phyloP scores from a whole-genome alignment of 2,113 vertebrate species.

The Reinhardtius hippoglossoides region DNA sequence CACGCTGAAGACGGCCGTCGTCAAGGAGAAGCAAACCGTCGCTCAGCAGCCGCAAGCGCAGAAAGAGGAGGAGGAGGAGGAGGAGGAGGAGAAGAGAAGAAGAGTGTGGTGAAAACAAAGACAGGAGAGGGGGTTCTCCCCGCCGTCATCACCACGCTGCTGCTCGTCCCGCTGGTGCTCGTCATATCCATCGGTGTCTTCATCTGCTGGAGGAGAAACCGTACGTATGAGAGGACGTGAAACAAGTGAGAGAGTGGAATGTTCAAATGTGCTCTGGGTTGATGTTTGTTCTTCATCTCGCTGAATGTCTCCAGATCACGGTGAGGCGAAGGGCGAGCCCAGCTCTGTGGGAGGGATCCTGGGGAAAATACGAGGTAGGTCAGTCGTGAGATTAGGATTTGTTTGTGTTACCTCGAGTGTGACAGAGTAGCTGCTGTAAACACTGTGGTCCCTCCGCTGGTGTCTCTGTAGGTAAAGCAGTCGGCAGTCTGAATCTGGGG shows the following conservation, averaged over 20 bases:
- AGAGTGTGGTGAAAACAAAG: slow-evolving; percentile 70
- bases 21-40: slow-evolving; percentile 43
- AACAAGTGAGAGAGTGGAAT: too few species aligned
- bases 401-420: too few species aligned
- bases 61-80: slow-evolving; percentile 25
- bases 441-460: not conserved
- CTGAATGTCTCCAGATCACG: slow-evolving; percentile 78
- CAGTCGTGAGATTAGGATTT: too few species aligned
- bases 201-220: slow-evolving; percentile 91
- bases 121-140: slow-evolving; percentile 83
- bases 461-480: slow-evolving; percentile 85
- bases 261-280: not conserved
- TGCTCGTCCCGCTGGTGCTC: slow-evolving; percentile 88
- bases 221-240: slow-evolving; percentile 66
- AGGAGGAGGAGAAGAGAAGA: slow-evolving; percentile 81
- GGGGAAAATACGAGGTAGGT: slow-evolving; percentile 91
- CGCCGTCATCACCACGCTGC: slow-evolving; percentile 89
- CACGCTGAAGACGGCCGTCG: slow-evolving; percentile 73
- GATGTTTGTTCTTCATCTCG: too few species aligned
- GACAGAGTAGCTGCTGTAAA: too few species aligned
- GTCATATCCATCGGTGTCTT: slow-evolving; percentile 87
- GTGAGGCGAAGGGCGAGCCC: slow-evolving; percentile 89
- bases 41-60: slow-evolving; percentile 13
- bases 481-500: slow-evolving; percentile 91
- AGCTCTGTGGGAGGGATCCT: slow-evolving; percentile 89